phyloP scores from a whole-genome alignment of 2,888 invertebrate genomes.

The Machimus rusticus region DNA sequence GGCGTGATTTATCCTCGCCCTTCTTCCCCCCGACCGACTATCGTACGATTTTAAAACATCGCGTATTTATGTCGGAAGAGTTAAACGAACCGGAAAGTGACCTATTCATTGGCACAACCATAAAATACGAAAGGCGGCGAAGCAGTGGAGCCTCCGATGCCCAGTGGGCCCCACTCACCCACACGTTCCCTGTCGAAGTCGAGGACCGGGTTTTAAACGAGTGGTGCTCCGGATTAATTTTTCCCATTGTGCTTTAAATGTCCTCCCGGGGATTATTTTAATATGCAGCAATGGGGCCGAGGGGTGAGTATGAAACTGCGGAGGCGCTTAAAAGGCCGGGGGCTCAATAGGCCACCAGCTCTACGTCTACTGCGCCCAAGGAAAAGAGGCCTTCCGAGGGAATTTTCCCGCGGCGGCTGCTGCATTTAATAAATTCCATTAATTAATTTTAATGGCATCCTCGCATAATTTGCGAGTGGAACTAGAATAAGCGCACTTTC shows the following conservation, averaged over 20 bases:
- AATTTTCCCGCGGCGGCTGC: not conserved
- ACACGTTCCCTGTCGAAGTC: not conserved
- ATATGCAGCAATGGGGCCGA: not conserved
- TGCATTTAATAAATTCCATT: not conserved
- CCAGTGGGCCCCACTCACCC: not conserved
- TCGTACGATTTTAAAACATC: not conserved
- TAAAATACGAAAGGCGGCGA: not conserved
- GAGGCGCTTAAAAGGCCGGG: not conserved
- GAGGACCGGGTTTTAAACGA: not conserved
- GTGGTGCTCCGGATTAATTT: not conserved
- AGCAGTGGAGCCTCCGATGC: not conserved
- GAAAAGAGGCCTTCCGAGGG: not conserved
- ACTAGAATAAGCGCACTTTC: not conserved
- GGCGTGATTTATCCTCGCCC: not conserved
- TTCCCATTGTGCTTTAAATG: not conserved
- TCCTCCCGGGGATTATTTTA: not conserved
- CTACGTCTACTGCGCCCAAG: not conserved
- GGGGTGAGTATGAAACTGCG: not conserved
- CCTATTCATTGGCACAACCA: conserved; percentile 5
- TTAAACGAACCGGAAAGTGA: conserved; percentile 33
- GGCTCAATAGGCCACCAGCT: not conserved
- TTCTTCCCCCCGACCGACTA: not conserved
- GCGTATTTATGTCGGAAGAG: not conserved
- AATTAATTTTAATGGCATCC: not conserved
- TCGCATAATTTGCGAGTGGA: not conserved